These are phyloP conservation scores for Leptura quadrifasciata DNA, from an alignment of 2,888 invertebrate species.

Conservation along the genomic window DNA sequence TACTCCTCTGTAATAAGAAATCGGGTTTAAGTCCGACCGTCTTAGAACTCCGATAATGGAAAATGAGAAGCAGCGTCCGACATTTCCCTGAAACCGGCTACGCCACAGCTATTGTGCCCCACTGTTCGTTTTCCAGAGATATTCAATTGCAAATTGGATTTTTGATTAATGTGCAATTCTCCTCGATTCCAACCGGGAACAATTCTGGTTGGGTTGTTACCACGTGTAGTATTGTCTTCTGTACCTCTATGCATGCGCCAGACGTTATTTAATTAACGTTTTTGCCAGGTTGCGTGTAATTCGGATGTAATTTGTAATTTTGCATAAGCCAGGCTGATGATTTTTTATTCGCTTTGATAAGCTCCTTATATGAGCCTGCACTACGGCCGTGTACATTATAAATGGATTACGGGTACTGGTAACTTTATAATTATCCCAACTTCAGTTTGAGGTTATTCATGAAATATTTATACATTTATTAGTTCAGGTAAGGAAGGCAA, in stretches of 20 bases:
- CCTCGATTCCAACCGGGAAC: conserved; percentile 10
- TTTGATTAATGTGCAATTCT: conserved; percentile 54
- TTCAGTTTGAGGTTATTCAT: background rate
- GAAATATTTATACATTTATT: background rate
- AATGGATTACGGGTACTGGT: background rate
- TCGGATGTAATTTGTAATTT: conserved; percentile 7
- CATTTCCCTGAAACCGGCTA: background rate
- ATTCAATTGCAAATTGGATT: conserved; percentile 57
- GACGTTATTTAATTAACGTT: background rate
- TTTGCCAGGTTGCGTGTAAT: background rate
- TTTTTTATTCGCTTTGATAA: background rate
- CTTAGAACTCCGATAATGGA: conserved; percentile 30
- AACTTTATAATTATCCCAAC: background rate
- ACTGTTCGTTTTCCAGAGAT: conserved; percentile 39
- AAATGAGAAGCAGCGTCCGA: conserved; percentile 18
- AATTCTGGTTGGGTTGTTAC: conserved; percentile 12
- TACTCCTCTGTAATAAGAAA: conserved; percentile 21
- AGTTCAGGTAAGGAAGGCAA: too few relatives aligned
- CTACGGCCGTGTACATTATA: background rate
- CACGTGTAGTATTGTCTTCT: background rate
- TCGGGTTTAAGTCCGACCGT: conserved; percentile 12
- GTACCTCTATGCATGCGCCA: background rate
- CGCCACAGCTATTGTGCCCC: conserved; percentile 24
- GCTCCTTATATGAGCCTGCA: background rate
- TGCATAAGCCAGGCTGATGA: background rate